Conservation (phyloP, 1,140 invertebrate genomes). For the Bilobella aurantiaca region DNA sequence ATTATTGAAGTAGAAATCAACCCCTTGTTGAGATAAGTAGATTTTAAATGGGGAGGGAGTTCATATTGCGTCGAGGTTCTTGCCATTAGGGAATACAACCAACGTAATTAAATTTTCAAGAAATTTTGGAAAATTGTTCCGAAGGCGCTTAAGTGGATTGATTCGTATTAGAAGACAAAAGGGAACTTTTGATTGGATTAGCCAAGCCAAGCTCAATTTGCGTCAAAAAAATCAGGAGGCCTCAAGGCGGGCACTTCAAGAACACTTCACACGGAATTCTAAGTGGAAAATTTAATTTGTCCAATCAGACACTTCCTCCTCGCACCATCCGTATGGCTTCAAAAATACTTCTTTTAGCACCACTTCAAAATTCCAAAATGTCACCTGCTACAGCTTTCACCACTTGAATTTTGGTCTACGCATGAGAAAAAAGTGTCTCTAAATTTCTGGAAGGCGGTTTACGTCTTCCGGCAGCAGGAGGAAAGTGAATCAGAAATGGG, state of each 20-base stretch:
- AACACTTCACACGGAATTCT: neutral
- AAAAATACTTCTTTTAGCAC: too few species aligned
- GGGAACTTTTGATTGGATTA: conserved; percentile 1
- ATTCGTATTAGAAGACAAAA: conserved; percentile 4
- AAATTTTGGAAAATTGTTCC: neutral
- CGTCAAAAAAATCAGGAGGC: neutral
- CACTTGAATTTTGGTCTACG: neutral
- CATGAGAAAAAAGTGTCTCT: too few species aligned
- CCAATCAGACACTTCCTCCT: too few species aligned
- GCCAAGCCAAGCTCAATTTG: neutral
- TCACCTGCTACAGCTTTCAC: too few species aligned
- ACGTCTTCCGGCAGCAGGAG: neutral
- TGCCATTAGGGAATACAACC: too few species aligned
- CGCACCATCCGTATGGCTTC: too few species aligned
- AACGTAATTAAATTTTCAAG: too few species aligned
- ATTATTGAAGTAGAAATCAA: too few species aligned
- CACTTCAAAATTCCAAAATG: neutral
- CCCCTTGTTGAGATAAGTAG: too few species aligned
- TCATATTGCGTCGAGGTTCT: too few species aligned
- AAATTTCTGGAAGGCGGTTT: neutral
- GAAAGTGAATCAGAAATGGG: neutral
- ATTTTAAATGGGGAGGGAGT: too few species aligned
- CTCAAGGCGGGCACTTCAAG: neutral
- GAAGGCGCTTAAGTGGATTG: conserved; percentile 1
- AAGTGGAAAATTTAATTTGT: too few species aligned